A percentile compares a stretch with the other conserved stretches of the same genome.
Conservation (phyloP, 1,140 invertebrate genomes). For the Drosophila arizonae region DNA sequence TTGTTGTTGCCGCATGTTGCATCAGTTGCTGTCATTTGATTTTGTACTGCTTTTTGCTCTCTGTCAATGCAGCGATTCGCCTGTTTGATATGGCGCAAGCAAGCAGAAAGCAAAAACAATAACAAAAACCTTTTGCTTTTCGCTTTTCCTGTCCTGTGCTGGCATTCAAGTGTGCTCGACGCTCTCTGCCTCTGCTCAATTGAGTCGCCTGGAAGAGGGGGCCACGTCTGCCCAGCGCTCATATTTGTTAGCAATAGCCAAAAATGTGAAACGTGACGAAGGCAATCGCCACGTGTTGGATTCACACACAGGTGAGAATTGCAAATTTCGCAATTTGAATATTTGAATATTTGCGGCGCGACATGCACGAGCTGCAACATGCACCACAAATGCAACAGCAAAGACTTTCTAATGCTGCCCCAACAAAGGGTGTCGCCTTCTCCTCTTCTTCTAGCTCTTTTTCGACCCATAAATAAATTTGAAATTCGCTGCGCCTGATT, state of each 20-base stretch:
- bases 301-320: slow-evolving; percentile 40
- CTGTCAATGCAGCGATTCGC: slow-evolving; percentile 22
- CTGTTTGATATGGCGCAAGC: slow-evolving; percentile 14
- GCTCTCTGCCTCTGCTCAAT: neutral
- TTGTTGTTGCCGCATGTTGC: slow-evolving; percentile 42
- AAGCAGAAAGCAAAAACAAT: no score
- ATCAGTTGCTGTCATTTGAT: slow-evolving; percentile 55
- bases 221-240: slow-evolving; percentile 17
- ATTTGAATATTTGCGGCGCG: neutral
- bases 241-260: slow-evolving; percentile 37
- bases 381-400: neutral
- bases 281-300: slow-evolving; percentile 50
- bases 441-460: no score
- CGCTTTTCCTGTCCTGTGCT: slow-evolving; percentile 35
- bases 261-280: slow-evolving; percentile 28
- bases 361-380: slow-evolving; percentile 26
- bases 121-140: slow-evolving; percentile 39
- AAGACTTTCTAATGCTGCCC: slow-evolving; percentile 43
- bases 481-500: slow-evolving; percentile 20
- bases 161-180: slow-evolving; percentile 16
- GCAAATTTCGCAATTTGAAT: slow-evolving; percentile 27
- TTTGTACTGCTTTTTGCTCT: slow-evolving; percentile 9
- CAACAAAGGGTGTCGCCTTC: slow-evolving; percentile 1
- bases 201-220: slow-evolving; percentile 29
- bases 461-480: slow-evolving; percentile 1